A percentile compares a stretch with the other conserved stretches of the same genome.
phyloP scores from a whole-genome alignment of 2,113 vertebrate species.

The Mungos mungo region DNA sequence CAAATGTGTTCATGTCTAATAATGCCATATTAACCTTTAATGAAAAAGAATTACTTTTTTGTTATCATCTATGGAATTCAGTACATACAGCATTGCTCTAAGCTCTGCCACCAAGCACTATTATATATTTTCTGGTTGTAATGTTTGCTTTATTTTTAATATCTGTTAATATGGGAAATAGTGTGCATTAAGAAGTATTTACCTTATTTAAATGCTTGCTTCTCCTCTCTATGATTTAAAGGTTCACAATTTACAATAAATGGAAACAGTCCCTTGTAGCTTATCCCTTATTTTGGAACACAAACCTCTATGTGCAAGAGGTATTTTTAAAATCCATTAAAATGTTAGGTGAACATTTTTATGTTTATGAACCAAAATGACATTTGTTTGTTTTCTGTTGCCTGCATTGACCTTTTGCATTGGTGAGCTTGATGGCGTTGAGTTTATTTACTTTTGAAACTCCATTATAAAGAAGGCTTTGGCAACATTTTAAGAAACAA shows the following conservation, averaged over 20 bases:
- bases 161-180: background rate
- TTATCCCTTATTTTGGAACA: background rate
- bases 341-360: background rate
- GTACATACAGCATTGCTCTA: background rate
- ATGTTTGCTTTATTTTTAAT: background rate
- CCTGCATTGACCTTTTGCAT: background rate
- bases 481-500: background rate
- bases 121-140: background rate
- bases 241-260: background rate
- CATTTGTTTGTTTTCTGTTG: background rate
- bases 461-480: background rate
- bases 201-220: background rate
- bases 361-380: slow-evolving; percentile 7
- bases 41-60: background rate
- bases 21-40: background rate
- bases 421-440: background rate
- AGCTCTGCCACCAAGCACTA: background rate
- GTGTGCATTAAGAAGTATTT: background rate
- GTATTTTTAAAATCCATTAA: background rate
- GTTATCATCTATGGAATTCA: background rate
- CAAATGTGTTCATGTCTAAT: background rate
- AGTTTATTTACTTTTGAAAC: slow-evolving; percentile 17
- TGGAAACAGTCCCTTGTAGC: background rate
- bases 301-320: background rate
- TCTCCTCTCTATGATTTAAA: slow-evolving; percentile 36